Evolutionary conservation across 2,888 invertebrate genomes (phyloP), one percentile per base, ranked within the genome.

Genomic region (Drosophila anomalata): DNA sequence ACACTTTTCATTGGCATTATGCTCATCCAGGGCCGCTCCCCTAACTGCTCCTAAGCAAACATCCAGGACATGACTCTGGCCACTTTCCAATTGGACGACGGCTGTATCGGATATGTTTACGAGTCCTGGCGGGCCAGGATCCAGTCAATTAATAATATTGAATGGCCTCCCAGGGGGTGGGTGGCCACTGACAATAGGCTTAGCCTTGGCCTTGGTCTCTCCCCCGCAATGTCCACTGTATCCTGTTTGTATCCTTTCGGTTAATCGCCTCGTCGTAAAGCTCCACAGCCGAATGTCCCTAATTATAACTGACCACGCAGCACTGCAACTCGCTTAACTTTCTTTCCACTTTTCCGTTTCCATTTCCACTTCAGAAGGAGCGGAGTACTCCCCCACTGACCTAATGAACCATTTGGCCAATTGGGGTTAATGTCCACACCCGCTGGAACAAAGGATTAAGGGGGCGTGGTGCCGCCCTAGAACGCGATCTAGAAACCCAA

Each of bases 371-470:
- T 48, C 62, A 66, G 54, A 48, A 2, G n/a, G 12, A 24, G 11
- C 12, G 29, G 42, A 55, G 48, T 44, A 75, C 54, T 72, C 62
- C 68, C 76, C 73, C 79, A 87, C 73, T 89, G 90, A 90, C 89
- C 90, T 87, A 89, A 90, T 89, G 90, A 87, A 80, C 89, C 89
- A 88, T 87, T 90, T 83, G 73, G 85, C 78, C 79, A 85, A 87
- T 90, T 86, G 78, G 77, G 82, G 90, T 89, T 89, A 89, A 89
- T 89, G 79, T 77, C 75, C 76, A 67, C 62, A 41, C 24, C 44
- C 42, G 42, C 17, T 50, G 36, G 14, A 29, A 33, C 47, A 3
- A 24, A 6, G n/a, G 41, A 42, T 42, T 44, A 36, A 54, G 14
- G 24, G 12, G 48, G 8, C 47, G 12, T 9, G 48, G 33, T 2